Base-by-base conservation (phyloP, 2,113 vertebrate species). In the Leptobrachium ailaonicum region DNA sequence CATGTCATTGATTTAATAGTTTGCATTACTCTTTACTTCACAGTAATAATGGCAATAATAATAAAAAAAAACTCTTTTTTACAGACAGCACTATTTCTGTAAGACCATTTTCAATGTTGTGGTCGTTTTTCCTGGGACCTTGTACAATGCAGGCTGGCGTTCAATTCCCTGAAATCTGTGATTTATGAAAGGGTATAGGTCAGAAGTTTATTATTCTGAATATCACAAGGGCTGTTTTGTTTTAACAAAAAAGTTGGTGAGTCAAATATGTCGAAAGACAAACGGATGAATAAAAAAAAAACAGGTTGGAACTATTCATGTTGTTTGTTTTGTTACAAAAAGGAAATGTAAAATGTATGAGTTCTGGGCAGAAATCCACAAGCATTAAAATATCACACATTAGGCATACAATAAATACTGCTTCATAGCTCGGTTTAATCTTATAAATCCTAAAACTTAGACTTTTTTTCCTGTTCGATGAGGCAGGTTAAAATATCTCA, bases 201-300 rank as follows among this genome's bases (percentile, higher is more conserved):
- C 86, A 88, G 76, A 47, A 85, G 85, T 85, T 82, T 86, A 67
- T 88, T 89, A 73, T 86, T 80, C 80, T 83, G 73, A 85, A 86
- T 87, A 88, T 88, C 84, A 86, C 85, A 86, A 86, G 85, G 75
- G 83, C 53, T 50, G 6, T 77, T 90, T 87, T 85, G 73, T 80
- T 88, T 83, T 32, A 32, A 32, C 20, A 32, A 67, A 84, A 77
- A 85, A 85, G 85, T 82, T 85, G 86, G 83, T 84, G 85, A 85
- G 69, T 73, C 20, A 87, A 86, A 83, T 82, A 82, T 88, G 84
- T 84, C 86, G 85, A 89, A 88, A 90, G 87, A 85, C 87, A 89
- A 87, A 87, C 83, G 86, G 83, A 77, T 80, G 82, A 85, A 78
- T 83, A 13, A 77, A 60, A 60, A 12, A 87, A 84, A 84, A 85